A percentile compares a stretch with the other conserved stretches of the same genome.
These are phyloP conservation scores for Cetonia aurata DNA, from an alignment of 2,888 invertebrate species.

Conservation along the genomic window DNA sequence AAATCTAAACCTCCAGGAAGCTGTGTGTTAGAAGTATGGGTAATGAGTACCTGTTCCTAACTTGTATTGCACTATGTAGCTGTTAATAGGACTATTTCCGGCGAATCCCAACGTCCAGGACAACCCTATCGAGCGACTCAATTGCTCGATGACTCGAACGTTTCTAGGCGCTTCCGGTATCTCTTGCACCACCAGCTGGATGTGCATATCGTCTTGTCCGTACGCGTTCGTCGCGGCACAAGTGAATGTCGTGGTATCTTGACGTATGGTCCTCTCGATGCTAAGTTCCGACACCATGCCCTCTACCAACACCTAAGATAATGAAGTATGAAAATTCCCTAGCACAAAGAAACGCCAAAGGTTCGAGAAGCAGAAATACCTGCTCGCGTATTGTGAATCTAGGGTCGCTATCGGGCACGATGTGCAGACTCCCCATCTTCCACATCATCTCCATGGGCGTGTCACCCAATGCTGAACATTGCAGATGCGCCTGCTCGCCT, in stretches of 20 bases:
- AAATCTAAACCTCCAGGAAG: too few relatives aligned
- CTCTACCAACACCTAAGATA: constrained; percentile 77
- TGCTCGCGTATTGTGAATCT: constrained; percentile 84
- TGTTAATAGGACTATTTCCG: constrained; percentile 89
- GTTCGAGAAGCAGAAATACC: constrained; percentile 59
- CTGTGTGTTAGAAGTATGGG: background rate
- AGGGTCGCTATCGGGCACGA: constrained; percentile 79
- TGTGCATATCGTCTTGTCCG: constrained; percentile 91
- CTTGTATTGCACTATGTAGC: constrained; percentile 91
- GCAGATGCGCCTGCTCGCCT: constrained; percentile 85
- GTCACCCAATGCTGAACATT: constrained; percentile 90
- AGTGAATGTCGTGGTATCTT: constrained; percentile 90
- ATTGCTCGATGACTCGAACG: constrained; percentile 86
- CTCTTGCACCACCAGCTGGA: constrained; percentile 91
- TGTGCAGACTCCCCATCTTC: constrained; percentile 82
- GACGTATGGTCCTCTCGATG: constrained; percentile 85
- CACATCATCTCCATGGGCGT: constrained; percentile 88
- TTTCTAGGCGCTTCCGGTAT: constrained; percentile 92
- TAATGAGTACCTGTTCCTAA: constrained; percentile 77
- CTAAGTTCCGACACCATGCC: constrained; percentile 88
- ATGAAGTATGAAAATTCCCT: too few relatives aligned
- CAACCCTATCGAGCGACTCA: constrained; percentile 85
- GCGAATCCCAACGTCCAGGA: constrained; percentile 93
- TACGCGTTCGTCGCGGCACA: constrained; percentile 91
- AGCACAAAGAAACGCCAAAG: too few relatives aligned